Evolutionary conservation across 2,797 vertebrate species (phyloP).

Genomic region (Garrulus glandarius): DNA sequence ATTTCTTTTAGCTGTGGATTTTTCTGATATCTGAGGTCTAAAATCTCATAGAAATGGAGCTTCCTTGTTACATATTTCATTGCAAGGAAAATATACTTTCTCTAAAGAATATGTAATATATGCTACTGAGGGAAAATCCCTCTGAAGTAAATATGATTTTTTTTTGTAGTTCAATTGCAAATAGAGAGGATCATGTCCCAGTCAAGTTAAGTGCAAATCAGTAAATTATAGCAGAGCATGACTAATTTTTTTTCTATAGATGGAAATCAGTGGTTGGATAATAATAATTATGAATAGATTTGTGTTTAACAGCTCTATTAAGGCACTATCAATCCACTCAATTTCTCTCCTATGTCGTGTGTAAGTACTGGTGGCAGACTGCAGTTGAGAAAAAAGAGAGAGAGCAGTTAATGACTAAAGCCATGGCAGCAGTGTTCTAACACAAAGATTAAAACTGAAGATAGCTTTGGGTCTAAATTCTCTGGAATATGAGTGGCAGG

Average conservation of each 20-base stretch:
- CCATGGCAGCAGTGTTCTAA: neutral
- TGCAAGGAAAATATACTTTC: neutral
- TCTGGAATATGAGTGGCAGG: neutral
- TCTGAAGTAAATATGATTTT: neutral
- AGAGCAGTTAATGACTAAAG: neutral
- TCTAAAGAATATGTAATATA: neutral
- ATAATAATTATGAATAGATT: constrained; percentile 12
- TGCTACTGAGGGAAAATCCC: neutral
- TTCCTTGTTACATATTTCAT: neutral
- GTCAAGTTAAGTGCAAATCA: neutral
- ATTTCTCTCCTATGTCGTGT: neutral
- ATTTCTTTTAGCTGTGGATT: neutral
- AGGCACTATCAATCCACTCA: neutral
- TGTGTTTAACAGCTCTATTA: constrained; percentile 19
- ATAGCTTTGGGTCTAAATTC: neutral
- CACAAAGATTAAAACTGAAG: neutral
- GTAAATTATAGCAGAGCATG: neutral
- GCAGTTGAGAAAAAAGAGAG: neutral
- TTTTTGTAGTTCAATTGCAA: neutral
- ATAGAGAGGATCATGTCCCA: neutral
- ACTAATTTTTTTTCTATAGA: neutral
- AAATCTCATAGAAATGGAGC: neutral
- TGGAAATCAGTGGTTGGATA: neutral
- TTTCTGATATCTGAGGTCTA: neutral
- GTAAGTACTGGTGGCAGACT: neutral